Percentiles rank a stretch among this genome's conserved stretches.
These are phyloP conservation scores for Brenthis ino DNA, from an alignment of 2,888 invertebrate genomes.

Conservation along the genomic window DNA sequence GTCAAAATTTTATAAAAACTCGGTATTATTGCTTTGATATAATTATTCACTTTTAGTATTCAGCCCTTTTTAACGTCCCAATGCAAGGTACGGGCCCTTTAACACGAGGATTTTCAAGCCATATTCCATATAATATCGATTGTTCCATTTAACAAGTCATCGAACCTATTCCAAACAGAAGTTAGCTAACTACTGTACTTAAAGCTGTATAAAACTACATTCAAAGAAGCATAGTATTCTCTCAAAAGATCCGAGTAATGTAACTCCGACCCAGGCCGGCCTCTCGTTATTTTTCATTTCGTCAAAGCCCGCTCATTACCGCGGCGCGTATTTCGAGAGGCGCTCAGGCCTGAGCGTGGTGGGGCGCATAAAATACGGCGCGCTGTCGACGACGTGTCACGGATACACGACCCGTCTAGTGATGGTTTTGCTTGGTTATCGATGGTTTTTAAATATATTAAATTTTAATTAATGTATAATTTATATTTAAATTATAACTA, in stretches of 20 bases:
- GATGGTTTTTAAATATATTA: constrained; percentile 20
- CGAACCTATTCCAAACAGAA: background rate
- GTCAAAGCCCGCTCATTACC: constrained; percentile 46
- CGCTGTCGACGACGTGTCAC: constrained; percentile 65
- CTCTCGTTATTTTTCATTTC: constrained; percentile 45
- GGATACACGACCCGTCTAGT: constrained; percentile 62
- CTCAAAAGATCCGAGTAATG: constrained; percentile 16
- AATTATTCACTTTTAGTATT: too few species aligned
- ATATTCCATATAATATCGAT: too few species aligned
- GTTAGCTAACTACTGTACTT: background rate
- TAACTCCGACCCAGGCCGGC: constrained; percentile 34
- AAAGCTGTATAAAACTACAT: background rate
- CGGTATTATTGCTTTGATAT: too few species aligned
- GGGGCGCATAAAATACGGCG: constrained; percentile 70
- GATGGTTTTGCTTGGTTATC: constrained; percentile 41
- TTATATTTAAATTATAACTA: too few species aligned
- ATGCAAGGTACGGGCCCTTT: too few species aligned
- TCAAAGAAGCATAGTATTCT: constrained; percentile 12
- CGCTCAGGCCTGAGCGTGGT: constrained; percentile 59
- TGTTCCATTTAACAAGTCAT: too few species aligned
- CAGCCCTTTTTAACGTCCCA: too few species aligned
- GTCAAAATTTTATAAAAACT: too few species aligned
- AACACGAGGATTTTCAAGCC: too few species aligned
- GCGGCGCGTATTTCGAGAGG: constrained; percentile 45
- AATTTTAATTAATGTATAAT: background rate